Percentiles rank a stretch among this genome's conserved stretches.
Evolutionary conservation across 2,888 invertebrate genomes (phyloP).

Genomic region (Zaprionus lineosus): DNA sequence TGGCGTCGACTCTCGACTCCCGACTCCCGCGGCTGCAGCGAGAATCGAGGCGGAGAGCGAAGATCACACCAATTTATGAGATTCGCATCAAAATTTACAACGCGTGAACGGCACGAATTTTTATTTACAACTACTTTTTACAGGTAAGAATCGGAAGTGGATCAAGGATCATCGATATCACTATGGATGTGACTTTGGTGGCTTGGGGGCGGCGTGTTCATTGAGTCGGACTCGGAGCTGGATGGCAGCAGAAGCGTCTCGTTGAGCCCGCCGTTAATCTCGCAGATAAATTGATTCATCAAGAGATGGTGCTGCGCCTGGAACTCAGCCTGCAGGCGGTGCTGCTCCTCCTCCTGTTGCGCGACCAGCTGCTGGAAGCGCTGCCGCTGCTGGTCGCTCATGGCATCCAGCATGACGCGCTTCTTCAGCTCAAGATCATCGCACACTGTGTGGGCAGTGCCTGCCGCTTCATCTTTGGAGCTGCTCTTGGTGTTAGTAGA

Average conservation of each 20-base stretch:
- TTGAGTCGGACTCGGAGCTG: slow-evolving; percentile 16
- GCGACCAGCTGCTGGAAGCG: slow-evolving; percentile 32
- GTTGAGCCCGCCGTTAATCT: slow-evolving; percentile 15
- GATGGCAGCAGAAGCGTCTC: no score
- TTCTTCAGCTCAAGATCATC: slow-evolving; percentile 4
- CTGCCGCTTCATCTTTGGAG: neutral
- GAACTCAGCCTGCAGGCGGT: slow-evolving; percentile 43
- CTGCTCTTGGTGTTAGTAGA: no score
- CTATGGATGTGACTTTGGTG: slow-evolving; percentile 16
- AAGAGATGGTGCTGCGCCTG: slow-evolving; percentile 40
- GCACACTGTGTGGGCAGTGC: neutral
- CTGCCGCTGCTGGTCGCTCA: slow-evolving; percentile 34
- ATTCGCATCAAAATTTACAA: no score
- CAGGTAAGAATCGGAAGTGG: neutral
- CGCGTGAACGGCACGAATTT: slow-evolving; percentile 7
- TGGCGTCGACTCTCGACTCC: neutral
- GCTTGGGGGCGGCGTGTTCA: slow-evolving; percentile 31
- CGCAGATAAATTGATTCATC: slow-evolving; percentile 35
- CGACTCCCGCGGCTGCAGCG: no score
- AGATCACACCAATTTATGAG: no score
- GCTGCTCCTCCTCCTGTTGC: slow-evolving; percentile 44
- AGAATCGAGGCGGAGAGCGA: no score
- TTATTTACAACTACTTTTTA: slow-evolving; percentile 5
- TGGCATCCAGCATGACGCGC: slow-evolving; percentile 14
- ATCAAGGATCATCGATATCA: neutral